Percentiles rank a stretch among this genome's conserved stretches.
phyloP scores from a whole-genome alignment of 64 coral and sea anemone species.

The Dendrophyllia cribrosa region DNA sequence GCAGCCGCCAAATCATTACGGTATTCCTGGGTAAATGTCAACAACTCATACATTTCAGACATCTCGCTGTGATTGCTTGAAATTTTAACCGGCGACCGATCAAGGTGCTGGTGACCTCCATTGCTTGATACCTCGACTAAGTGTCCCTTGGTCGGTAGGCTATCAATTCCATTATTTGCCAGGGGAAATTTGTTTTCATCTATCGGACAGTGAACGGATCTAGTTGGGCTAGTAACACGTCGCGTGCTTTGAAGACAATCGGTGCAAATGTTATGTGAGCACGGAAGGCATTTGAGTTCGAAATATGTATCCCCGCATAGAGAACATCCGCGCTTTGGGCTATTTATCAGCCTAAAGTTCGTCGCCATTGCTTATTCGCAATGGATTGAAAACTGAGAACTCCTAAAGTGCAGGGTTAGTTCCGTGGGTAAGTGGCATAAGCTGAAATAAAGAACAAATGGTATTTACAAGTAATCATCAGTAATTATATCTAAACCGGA shows the following conservation, averaged over 20 bases:
- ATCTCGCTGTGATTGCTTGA: neutral
- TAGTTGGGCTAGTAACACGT: neutral
- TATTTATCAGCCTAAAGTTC: neutral
- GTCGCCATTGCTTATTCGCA: neutral
- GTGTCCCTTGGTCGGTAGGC: constrained; percentile 8
- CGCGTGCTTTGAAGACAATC: neutral
- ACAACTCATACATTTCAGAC: constrained; percentile 4
- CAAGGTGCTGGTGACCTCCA: neutral
- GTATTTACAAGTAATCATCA: neutral
- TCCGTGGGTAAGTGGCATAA: too few relatives aligned
- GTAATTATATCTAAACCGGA: neutral
- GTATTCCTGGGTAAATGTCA: constrained; percentile 39
- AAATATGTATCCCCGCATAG: neutral
- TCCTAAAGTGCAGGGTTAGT: too few relatives aligned
- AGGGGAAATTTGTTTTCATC: neutral
- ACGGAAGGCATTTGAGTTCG: constrained; percentile 42
- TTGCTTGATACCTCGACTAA: constrained; percentile 4
- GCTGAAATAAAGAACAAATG: neutral
- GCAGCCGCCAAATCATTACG: constrained; percentile 16
- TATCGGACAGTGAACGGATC: constrained; percentile 7
- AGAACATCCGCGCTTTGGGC: neutral
- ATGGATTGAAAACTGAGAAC: neutral
- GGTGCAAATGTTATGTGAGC: neutral
- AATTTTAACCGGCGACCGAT: neutral
- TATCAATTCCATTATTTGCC: neutral